These are phyloP conservation scores for Grapholita molesta DNA, from an alignment of 1,140 invertebrate species.

Conservation along the genomic window DNA sequence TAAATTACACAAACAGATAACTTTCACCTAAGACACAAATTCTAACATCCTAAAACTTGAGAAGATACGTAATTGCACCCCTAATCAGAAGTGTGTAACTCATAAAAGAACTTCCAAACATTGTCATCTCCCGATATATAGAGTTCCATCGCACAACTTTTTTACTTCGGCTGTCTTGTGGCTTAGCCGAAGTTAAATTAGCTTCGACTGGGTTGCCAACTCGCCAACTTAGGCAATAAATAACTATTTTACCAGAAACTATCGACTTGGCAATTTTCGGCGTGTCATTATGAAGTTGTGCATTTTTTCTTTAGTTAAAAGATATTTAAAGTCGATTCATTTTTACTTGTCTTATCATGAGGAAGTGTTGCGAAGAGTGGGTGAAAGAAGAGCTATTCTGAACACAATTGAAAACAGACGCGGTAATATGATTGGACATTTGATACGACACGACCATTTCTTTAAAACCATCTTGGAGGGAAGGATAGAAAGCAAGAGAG, in stretches of 20 bases:
- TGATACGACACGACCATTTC: too few relatives aligned
- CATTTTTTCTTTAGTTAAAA: neutral
- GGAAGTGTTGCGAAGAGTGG: too few relatives aligned
- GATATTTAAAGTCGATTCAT: slow-evolving; percentile 29
- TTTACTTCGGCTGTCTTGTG: slow-evolving; percentile 23
- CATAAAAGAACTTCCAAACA: slow-evolving; percentile 5
- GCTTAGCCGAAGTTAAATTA: slow-evolving; percentile 41
- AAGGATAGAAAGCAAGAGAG: too few relatives aligned
- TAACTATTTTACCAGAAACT: neutral
- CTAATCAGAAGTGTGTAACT: neutral
- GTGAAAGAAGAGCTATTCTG: too few relatives aligned
- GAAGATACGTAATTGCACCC: neutral
- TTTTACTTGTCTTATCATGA: too few relatives aligned
- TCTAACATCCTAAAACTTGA: neutral
- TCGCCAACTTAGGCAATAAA: neutral
- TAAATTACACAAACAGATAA: too few relatives aligned
- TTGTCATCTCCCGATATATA: slow-evolving; percentile 4
- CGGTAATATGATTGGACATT: too few relatives aligned
- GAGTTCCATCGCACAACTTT: slow-evolving; percentile 15
- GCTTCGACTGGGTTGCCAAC: slow-evolving; percentile 15
- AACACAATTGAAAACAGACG: too few relatives aligned
- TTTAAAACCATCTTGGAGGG: too few relatives aligned
- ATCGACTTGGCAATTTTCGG: neutral
- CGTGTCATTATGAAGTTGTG: neutral
- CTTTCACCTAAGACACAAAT: neutral